Evolutionary conservation across 2,113 vertebrate species (phyloP).

Genomic region (Lophotis ruficrista): DNA sequence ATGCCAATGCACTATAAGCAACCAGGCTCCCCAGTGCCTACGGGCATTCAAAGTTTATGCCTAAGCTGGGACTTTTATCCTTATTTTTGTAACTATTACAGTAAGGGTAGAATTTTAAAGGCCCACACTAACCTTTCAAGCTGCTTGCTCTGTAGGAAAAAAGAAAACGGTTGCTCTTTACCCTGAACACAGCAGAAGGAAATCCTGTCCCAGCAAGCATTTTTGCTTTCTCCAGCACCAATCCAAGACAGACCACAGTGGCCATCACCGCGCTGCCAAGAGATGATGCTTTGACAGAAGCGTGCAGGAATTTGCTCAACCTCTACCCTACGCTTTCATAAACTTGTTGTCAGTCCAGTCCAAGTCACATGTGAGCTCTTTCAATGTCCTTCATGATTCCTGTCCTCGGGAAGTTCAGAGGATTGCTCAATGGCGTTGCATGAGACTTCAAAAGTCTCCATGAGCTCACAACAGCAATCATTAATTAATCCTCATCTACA

Average conservation of each 20-base stretch:
- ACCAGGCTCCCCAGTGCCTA: neutral
- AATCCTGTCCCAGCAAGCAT: neutral
- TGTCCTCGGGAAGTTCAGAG: neutral
- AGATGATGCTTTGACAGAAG: neutral
- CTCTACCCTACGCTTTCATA: neutral
- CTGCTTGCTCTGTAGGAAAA: neutral
- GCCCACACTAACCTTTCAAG: neutral
- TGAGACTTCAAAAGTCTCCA: neutral
- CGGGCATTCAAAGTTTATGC: accelerated
- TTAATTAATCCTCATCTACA: neutral
- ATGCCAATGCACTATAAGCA: neutral
- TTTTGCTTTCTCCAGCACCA: neutral
- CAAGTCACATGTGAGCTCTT: neutral
- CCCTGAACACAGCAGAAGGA: neutral
- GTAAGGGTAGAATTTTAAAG: neutral
- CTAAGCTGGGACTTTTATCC: neutral
- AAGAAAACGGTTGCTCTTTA: neutral
- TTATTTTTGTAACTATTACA: neutral
- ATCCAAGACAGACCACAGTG: accelerated
- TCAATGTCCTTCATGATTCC: neutral
- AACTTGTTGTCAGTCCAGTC: neutral
- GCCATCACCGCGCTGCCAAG: accelerated
- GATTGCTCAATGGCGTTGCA: neutral
- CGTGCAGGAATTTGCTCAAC: accelerated
- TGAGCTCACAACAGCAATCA: neutral